Conservation (phyloP, 2,888 invertebrate species). For the Xestia xanthographa region DNA sequence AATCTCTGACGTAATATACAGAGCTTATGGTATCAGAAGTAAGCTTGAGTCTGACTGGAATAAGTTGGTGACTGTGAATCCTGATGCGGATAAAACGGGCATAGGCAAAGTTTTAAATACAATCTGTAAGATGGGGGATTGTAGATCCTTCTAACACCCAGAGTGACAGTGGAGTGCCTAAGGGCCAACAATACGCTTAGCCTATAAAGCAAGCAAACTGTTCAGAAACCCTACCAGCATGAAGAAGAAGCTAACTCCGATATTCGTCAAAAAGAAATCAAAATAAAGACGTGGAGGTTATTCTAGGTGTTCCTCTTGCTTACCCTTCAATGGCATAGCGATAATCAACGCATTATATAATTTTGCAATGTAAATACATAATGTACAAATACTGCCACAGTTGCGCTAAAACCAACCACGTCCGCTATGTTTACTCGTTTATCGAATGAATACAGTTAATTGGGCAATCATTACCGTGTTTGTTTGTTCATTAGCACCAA, state of each 20-base stretch:
- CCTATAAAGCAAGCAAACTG: too few relatives aligned
- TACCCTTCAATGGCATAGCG: not conserved
- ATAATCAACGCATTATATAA: not conserved
- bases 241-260: too few relatives aligned
- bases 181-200: too few relatives aligned
- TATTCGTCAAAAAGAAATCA: too few relatives aligned
- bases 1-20: constrained; percentile 21
- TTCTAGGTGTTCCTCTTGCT: not conserved
- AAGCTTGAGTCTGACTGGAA: not conserved
- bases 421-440: constrained; percentile 27
- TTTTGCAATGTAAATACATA: not conserved
- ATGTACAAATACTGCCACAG: constrained; percentile 1
- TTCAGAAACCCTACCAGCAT: too few relatives aligned
- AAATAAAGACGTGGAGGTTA: too few relatives aligned
- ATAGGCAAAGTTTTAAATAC: not conserved
- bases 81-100: not conserved
- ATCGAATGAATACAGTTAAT: constrained; percentile 53
- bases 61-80: constrained; percentile 1
- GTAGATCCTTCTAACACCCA: too few relatives aligned
- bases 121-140: not conserved
- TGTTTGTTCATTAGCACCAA: constrained; percentile 47
- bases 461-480: constrained; percentile 56
- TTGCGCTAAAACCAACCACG: constrained; percentile 18
- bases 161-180: too few relatives aligned
- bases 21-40: constrained; percentile 9